Evolutionary conservation across 2,797 vertebrate species (phyloP).

Genomic region (Mormyrus hasselquistii): DNA sequence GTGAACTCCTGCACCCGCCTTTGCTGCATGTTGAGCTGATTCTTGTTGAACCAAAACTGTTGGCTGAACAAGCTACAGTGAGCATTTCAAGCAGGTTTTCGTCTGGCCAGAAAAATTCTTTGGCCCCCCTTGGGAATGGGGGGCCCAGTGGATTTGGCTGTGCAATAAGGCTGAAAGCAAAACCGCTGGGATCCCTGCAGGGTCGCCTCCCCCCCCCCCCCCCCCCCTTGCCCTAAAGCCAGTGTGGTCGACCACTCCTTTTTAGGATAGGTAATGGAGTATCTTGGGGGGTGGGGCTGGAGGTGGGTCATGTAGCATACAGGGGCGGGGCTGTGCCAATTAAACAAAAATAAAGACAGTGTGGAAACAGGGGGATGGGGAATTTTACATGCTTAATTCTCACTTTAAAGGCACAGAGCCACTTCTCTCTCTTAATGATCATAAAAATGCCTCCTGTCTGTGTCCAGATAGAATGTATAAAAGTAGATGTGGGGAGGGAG

Average conservation of each 20-base stretch:
- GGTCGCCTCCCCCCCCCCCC: not conserved
- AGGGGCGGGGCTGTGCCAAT: not conserved
- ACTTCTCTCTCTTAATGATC: conserved; percentile 30
- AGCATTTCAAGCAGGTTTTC: conserved; percentile 13
- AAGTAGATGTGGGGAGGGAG: not conserved
- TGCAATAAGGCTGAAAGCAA: not conserved
- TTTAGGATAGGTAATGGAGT: conserved; percentile 34
- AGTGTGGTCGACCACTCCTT: conserved; percentile 20
- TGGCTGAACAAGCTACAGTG: conserved; percentile 20
- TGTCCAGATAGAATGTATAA: conserved; percentile 5
- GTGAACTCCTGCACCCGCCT: not conserved
- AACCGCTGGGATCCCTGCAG: not conserved
- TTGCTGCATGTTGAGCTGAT: not conserved
- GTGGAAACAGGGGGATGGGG: conserved; percentile 38
- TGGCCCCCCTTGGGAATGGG: not conserved
- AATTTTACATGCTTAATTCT: conserved; percentile 42
- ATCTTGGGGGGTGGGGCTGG: not conserved
- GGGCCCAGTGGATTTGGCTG: not conserved
- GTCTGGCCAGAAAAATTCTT: not conserved
- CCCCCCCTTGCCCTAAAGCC: not conserved
- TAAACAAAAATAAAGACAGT: not conserved
- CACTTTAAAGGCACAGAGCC: conserved; percentile 31
- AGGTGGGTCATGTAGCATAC: not conserved
- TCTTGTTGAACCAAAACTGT: not conserved
- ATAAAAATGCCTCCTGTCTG: not conserved